Evolutionary conservation across 1,140 invertebrate genomes (phyloP), one percentile per base, ranked within the genome.

Genomic region (Drosophila sproati): DNA sequence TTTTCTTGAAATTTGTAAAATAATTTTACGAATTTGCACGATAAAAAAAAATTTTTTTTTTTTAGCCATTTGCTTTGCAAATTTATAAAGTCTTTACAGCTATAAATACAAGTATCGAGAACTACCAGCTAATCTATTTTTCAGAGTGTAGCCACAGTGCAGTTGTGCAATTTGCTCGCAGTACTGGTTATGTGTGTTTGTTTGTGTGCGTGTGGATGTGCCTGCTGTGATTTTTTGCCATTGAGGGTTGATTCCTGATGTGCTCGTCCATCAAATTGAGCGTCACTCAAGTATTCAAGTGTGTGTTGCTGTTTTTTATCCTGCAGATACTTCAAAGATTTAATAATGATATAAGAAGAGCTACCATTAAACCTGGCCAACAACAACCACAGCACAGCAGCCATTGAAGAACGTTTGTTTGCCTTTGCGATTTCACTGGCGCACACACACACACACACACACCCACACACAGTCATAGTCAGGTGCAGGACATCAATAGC

Each of bases 291-390:
- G 85, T 78, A 85, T 85, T 88, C 74, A 85, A 88, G 80, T 85
- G 85, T 77, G 70, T 89, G 80, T 88, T 74, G 75, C 56, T 78
- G 71, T 78, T 80, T 74, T 73, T 66, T 55, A 55, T 66, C 7
- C 62, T 61, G 69, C 82, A 81, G 73, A 83, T 78, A 85, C 80
- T 85, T 89, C 63, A 88, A 88, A 80, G 85, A 88, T 89, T 89
- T 89, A 88, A 88, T 88, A 89, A 88, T 89, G 73, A 89, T 85
- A 85, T 89, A 83, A 89, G 80, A 85, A 78, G 77, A 50, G 77
- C 76, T 71, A 66, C 85, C 76, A 88, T 88, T 88, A 88, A 71
- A 73, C 51, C 77, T 54, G 67, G 31, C 62, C 69, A 50, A 50
- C 63, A 69, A 57, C 48, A 48, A 32, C n/a, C 29, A 12, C 6